Evolutionary conservation across 2,888 invertebrate genomes (phyloP), one percentile per base, ranked within the genome.

Genomic region (Amaurobius ferox): DNA sequence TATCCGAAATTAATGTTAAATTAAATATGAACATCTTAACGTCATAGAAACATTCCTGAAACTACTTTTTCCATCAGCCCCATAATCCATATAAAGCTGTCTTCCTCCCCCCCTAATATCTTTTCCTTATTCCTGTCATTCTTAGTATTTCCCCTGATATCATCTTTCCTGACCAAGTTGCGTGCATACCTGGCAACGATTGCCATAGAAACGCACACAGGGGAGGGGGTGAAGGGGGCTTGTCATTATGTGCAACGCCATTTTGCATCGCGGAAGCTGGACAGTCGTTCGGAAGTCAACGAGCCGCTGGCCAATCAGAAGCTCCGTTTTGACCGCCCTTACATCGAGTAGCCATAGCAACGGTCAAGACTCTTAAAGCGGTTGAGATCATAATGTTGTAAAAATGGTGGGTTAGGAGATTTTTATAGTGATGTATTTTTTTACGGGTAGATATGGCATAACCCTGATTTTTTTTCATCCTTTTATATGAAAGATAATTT

Each of bases 261-360:
- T 85, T 76, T 71, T 68, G 40, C 23, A 67, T 35, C 68, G 55
- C 85, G 79, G 85, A 79, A 86, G 85, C 85, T 62, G 85, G 85
- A 86, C 85, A 86, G 85, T 86, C 85, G 72, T 77, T 73, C 85
- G 85, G 85, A 86, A 86, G 85, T 86, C 85, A 86, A 78, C 78
- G 85, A 79, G 72, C 62, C 73, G 61, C 67, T 30, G 73, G 66
- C 85, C 85, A 86, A 86, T 86, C 85, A 86, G 78, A 62, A 76
- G 81, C 68, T 81, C 74, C 81, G 81, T 81, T 81, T 55, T 74
- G 78, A 48, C 83, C 61, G 74, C 71, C 73, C 67, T 67, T 80
- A 16, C 26, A 66, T 35, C 44, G 26, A 35, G 81, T 86, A 44
- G 44, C 68, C 61, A 44, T 73, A 73, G 44, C 62, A 68, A 86